These are phyloP conservation scores for Sebastes reedi DNA, from an alignment of 2,797 vertebrate genomes.

Conservation along the genomic window DNA sequence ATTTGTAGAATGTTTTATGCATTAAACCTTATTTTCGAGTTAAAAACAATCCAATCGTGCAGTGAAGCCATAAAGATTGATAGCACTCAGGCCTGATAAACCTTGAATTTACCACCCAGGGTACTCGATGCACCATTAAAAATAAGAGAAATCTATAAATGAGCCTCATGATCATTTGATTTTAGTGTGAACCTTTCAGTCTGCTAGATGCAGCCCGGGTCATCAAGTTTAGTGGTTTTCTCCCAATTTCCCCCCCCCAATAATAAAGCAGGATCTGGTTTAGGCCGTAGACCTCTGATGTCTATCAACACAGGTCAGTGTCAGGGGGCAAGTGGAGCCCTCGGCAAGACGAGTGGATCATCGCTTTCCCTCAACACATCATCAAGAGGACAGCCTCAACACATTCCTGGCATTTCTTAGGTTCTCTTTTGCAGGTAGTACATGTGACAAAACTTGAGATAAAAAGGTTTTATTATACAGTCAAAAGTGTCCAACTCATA, in stretches of 20 bases:
- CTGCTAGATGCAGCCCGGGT: not conserved
- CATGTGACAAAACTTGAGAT: slow-evolving; percentile 11
- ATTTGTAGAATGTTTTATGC: not conserved
- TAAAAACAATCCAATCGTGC: not conserved
- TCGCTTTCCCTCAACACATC: slow-evolving; percentile 67
- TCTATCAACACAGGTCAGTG: slow-evolving; percentile 70
- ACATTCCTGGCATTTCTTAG: slow-evolving; percentile 56
- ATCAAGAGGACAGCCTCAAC: slow-evolving; percentile 35
- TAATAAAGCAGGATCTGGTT: slow-evolving; percentile 42
- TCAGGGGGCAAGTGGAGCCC: slow-evolving; percentile 72
- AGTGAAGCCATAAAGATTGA: not conserved
- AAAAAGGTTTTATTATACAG: not conserved
- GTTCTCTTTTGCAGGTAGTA: slow-evolving; percentile 4
- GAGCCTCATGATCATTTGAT: not conserved
- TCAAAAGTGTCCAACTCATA: not conserved
- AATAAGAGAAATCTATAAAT: not conserved
- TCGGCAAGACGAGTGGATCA: slow-evolving; percentile 55
- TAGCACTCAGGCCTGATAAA: not conserved
- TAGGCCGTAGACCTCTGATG: slow-evolving; percentile 53
- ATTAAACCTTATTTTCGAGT: not conserved
- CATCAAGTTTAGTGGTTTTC: slow-evolving; percentile 31
- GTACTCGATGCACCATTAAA: not conserved
- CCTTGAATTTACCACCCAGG: not conserved
- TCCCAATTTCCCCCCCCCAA: not conserved
- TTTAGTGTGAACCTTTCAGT: not conserved